Evolutionary conservation across 2,113 vertebrate genomes (phyloP).

Genomic region (Mirza zaza): DNA sequence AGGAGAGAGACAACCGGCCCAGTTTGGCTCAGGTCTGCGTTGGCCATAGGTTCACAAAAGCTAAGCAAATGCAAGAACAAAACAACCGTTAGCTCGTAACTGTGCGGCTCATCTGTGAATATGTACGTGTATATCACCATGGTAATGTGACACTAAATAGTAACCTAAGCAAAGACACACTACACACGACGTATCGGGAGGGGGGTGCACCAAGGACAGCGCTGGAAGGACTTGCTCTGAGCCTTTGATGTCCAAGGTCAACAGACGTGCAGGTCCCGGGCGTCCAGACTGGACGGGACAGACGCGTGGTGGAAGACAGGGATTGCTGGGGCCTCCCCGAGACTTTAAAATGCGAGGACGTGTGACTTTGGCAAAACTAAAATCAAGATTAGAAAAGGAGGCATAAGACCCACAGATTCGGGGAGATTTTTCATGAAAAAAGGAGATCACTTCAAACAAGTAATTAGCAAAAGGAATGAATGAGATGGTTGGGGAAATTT

Average conservation of each 20-base stretch:
- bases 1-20: neutral
- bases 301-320: accelerated
- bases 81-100: neutral
- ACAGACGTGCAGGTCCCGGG: neutral
- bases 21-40: no score
- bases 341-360: neutral
- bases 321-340: no score
- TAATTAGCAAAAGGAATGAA: neutral
- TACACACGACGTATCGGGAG: accelerated
- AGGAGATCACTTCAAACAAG: neutral
- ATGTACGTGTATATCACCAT: accelerated
- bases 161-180: no score
- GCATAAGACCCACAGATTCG: neutral
- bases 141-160: no score
- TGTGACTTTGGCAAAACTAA: neutral
- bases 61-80: neutral
- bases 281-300: neutral
- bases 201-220: accelerated
- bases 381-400: neutral
- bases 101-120: neutral
- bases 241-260: neutral
- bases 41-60: neutral
- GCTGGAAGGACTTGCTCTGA: neutral
- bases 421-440: neutral
- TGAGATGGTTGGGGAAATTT: neutral